Evolutionary conservation across 2,113 vertebrate species (phyloP), one percentile per base, ranked within the genome.

Genomic region (Hepsetus odoe): DNA sequence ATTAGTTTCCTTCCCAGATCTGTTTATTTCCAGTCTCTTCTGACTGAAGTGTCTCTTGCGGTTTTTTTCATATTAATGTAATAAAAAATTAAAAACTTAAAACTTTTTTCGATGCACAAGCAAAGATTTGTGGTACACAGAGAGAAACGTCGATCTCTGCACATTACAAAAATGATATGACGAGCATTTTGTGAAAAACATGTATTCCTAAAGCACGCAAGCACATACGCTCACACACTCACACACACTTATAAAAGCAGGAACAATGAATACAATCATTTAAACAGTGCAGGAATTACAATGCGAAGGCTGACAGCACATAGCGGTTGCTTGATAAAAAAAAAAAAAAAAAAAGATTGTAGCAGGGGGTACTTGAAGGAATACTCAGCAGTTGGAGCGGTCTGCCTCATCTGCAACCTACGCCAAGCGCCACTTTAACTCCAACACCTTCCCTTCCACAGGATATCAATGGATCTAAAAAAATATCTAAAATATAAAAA

Each of bases 1-100:
- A 22, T n/a, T n/a, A 7, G 8, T 22, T 69, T 77, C 28, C 14
- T 59, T 67, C 35, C 26, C 59, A 65, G 53, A 74, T 30, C 53
- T 20, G 18, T 77, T 77, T 77, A 77, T 70, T 70, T 91, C 14
- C 66, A 81, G 82, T 86, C 87, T 88, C 83, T 86, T 75, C n/a
- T 10, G 51, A 55, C n/a, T 24, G 81, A 87, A 83, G 86, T 81
- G 65, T 55, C 83, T 67, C n/a, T 75, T 86, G 65, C 83, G 12
- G 40, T 75, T 86, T n/a, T 77, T 77, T 85, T 89, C 88, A 87
- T 90, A 89, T 81, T 86, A 88, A 89, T 85, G 85, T 85, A 78
- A 89, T 86, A 87, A 85, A 91, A 92, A 92, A 89, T n/a, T 92
- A 88, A 80, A 88, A 72, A 77, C 32, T 67, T 90, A 89, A 88